Conservation (phyloP, 2,797 vertebrate genomes). For the Apodemus agrarius region DNA sequence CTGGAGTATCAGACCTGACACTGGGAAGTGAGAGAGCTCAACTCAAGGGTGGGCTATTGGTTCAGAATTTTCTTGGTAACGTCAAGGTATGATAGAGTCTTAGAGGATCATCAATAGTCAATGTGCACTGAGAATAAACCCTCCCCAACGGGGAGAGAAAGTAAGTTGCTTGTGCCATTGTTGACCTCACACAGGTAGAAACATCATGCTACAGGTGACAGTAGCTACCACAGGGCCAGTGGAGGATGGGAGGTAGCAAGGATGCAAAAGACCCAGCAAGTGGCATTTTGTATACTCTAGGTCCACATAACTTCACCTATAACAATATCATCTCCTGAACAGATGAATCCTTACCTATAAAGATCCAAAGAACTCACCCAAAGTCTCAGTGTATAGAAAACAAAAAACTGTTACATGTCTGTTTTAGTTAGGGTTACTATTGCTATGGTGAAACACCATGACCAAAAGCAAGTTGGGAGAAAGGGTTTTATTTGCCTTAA, state of each 20-base stretch:
- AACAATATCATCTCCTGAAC: neutral
- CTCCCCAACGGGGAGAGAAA: too few species aligned
- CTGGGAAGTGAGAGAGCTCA: neutral
- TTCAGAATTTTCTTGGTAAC: neutral
- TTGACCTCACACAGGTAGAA: neutral
- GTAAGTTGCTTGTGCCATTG: fast-evolving
- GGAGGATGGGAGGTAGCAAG: too few species aligned
- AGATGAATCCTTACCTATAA: neutral
- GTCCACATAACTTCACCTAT: neutral
- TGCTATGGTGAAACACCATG: neutral
- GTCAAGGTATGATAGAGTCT: neutral
- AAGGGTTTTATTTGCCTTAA: neutral
- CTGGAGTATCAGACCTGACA: neutral
- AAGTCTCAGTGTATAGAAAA: neutral
- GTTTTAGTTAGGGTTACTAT: neutral
- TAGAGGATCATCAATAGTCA: neutral
- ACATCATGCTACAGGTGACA: fast-evolving
- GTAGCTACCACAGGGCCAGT: neutral
- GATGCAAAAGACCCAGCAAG: too few species aligned
- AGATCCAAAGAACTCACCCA: neutral
- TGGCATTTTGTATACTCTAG: neutral
- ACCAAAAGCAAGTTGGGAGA: neutral
- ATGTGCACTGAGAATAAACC: neutral
- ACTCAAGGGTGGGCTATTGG: neutral
- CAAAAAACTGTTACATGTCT: neutral